Evolutionary conservation across 1,140 invertebrate genomes (phyloP).

Genomic region (Lepidurus packardi): DNA sequence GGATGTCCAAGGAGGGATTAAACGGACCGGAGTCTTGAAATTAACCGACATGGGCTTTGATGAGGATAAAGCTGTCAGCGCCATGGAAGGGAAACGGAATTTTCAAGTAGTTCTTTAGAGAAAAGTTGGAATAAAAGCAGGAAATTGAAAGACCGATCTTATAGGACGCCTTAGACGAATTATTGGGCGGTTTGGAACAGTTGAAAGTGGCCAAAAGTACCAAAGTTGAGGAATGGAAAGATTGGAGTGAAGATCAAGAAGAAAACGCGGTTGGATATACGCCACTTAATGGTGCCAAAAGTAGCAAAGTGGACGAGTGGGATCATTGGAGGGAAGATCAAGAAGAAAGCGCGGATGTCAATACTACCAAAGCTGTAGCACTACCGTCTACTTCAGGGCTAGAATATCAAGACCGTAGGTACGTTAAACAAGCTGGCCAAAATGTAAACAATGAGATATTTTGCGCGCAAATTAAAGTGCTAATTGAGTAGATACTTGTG

Average conservation of each 20-base stretch:
- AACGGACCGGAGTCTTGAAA: neutral
- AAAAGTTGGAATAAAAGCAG: too few relatives aligned
- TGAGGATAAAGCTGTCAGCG: neutral
- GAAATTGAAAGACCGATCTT: neutral
- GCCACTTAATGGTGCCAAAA: neutral
- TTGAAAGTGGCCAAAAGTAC: neutral
- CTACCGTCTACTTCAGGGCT: too few relatives aligned
- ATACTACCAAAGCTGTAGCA: too few relatives aligned
- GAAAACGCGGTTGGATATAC: neutral
- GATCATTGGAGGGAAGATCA: too few relatives aligned
- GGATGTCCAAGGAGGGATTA: neutral
- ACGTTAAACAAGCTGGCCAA: too few relatives aligned
- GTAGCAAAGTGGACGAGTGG: neutral
- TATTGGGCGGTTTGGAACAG: neutral
- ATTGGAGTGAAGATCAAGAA: neutral
- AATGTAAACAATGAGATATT: too few relatives aligned
- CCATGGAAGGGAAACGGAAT: neutral
- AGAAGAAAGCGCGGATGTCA: too few relatives aligned
- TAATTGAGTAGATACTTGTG: too few relatives aligned
- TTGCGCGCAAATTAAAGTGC: too few relatives aligned
- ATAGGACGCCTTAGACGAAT: neutral
- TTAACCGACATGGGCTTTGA: neutral
- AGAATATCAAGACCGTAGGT: too few relatives aligned
- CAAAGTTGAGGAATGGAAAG: neutral
- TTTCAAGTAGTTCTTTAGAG: neutral